phyloP scores from a whole-genome alignment of 2,888 invertebrate genomes.

The Drosophila hamatofila region DNA sequence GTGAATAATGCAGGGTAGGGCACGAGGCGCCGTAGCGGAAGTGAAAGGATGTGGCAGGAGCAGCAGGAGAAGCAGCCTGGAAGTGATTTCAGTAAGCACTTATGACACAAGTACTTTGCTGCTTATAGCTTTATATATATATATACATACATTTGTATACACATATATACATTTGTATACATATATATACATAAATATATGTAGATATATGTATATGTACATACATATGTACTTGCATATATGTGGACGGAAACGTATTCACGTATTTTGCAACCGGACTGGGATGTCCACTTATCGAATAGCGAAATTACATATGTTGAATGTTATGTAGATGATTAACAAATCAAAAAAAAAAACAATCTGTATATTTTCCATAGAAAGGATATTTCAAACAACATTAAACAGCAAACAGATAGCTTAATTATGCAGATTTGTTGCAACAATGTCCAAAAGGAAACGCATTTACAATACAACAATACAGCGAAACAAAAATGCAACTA shows the following conservation, averaged over 20 bases:
- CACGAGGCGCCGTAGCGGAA: slow-evolving; percentile 23
- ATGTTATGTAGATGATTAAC: slow-evolving; percentile 5
- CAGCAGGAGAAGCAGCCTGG: slow-evolving; percentile 47
- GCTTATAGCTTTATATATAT: slow-evolving; percentile 29
- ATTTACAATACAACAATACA: slow-evolving; percentile 10
- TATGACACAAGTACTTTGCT: slow-evolving; percentile 63
- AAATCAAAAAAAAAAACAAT: background rate
- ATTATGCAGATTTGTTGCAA: slow-evolving; percentile 8
- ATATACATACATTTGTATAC: background rate
- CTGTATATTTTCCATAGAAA: slow-evolving; percentile 6
- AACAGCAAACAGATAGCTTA: background rate
- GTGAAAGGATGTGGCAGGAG: slow-evolving; percentile 50
- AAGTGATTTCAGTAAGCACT: slow-evolving; percentile 77
- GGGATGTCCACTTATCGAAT: slow-evolving; percentile 49
- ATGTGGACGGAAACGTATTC: slow-evolving; percentile 41
- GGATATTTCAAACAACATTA: background rate
- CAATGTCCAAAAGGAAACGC: slow-evolving; percentile 7
- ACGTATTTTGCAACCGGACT: slow-evolving; percentile 48
- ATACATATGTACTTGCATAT: too few species aligned
- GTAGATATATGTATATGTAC: background rate
- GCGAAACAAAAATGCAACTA: slow-evolving; percentile 4
- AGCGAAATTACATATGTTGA: slow-evolving; percentile 8
- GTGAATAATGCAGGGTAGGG: slow-evolving; percentile 6
- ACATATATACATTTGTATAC: background rate
- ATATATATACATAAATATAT: slow-evolving; percentile 1